Conservation (phyloP, 2,113 vertebrate species). For the Sapayoa aenigma region DNA sequence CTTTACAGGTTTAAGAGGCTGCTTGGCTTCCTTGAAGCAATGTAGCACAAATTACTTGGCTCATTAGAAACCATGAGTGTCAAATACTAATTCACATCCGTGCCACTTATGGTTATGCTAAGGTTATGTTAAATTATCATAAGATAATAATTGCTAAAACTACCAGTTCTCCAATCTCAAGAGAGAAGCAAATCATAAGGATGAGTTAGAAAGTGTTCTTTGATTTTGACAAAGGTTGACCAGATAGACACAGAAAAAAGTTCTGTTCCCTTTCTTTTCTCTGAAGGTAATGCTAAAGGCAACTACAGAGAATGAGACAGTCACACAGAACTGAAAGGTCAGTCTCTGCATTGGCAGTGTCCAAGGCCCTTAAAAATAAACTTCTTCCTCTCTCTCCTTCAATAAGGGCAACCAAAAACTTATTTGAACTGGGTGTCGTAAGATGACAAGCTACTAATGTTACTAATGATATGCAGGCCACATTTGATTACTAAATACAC, state of each 20-base stretch:
- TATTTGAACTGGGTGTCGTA: background rate
- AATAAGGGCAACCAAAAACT: background rate
- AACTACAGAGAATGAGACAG: background rate
- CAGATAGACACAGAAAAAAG: background rate
- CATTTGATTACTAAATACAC: background rate
- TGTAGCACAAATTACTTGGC: background rate
- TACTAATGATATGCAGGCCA: background rate
- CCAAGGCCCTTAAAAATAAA: background rate
- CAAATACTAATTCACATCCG: background rate
- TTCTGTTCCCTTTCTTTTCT: background rate
- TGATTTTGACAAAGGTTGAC: background rate
- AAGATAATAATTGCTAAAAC: background rate
- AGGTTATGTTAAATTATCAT: background rate
- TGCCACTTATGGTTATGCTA: background rate
- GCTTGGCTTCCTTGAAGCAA: background rate
- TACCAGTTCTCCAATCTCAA: background rate
- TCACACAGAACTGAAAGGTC: background rate
- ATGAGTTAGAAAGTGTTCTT: background rate
- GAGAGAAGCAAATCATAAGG: background rate
- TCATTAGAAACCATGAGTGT: background rate
- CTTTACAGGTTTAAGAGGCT: background rate
- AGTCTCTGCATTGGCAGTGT: background rate
- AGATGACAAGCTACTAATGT: rapidly evolving
- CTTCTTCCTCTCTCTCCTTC: background rate
- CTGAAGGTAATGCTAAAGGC: background rate